These are phyloP conservation scores for Agrotis puta DNA, from an alignment of 2,888 invertebrate species.

Conservation along the genomic window DNA sequence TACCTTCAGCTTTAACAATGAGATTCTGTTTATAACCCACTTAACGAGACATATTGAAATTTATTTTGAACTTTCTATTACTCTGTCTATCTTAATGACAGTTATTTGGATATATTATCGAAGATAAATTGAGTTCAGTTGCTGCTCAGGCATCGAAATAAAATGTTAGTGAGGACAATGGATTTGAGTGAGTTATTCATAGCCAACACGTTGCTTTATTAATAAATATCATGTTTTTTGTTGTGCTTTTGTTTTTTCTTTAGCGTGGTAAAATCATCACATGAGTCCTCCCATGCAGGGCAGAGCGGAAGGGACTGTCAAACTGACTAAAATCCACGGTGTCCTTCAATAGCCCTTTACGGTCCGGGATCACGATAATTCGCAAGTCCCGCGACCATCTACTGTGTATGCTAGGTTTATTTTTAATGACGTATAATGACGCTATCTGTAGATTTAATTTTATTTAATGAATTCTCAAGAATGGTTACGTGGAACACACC, in stretches of 20 bases:
- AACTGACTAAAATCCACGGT: too few relatives aligned
- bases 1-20: background rate
- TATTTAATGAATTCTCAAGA: background rate
- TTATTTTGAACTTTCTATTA: slow-evolving; percentile 26
- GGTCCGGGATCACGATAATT: too few relatives aligned
- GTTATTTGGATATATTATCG: slow-evolving; percentile 10
- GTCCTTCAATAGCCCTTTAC: too few relatives aligned
- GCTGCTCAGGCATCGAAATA: slow-evolving; percentile 15
- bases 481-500: background rate
- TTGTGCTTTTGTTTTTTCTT: too few relatives aligned
- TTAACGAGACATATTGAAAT: slow-evolving; percentile 4
- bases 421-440: slow-evolving; percentile 21
- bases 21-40: slow-evolving; percentile 16
- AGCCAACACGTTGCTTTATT: slow-evolving; percentile 26
- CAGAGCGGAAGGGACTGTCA: too few relatives aligned
- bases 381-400: too few relatives aligned
- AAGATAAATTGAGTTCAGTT: slow-evolving; percentile 22
- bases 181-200: slow-evolving; percentile 4
- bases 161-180: background rate
- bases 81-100: slow-evolving; percentile 13
- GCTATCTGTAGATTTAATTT: too few relatives aligned
- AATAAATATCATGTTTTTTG: slow-evolving; percentile 43
- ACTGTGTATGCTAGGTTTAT: slow-evolving; percentile 7
- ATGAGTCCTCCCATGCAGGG: too few relatives aligned
- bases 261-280: too few relatives aligned